Evolutionary conservation across 2,113 vertebrate species (phyloP).

Genomic region (Chrysochloris asiatica): DNA sequence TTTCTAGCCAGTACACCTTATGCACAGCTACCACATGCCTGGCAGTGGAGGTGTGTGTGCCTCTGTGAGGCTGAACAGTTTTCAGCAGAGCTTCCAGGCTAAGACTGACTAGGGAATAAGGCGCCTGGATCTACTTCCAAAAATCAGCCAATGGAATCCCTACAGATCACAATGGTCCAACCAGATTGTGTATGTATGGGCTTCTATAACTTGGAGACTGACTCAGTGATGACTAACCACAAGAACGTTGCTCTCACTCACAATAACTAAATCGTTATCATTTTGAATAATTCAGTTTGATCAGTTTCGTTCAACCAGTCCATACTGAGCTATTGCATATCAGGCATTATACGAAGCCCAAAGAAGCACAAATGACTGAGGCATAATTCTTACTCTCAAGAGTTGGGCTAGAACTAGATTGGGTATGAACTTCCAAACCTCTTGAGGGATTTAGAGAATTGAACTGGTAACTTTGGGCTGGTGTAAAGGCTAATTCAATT

Average conservation of each 20-base stretch:
- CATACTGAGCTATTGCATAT: fast-evolving
- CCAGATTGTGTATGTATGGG: not conserved
- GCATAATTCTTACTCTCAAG: not conserved
- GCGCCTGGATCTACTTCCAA: not conserved
- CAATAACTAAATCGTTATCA: not conserved
- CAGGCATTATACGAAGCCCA: fast-evolving
- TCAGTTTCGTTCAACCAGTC: not conserved
- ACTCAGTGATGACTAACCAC: not conserved
- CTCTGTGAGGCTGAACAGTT: not conserved
- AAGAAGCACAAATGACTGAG: not conserved
- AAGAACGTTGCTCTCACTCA: not conserved
- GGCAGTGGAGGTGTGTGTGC: not conserved
- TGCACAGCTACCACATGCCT: not conserved
- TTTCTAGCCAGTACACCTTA: not conserved
- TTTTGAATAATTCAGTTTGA: not conserved
- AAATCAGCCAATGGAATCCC: not conserved
- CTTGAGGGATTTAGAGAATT: not conserved
- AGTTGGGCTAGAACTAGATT: not conserved
- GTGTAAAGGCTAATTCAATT: not conserved
- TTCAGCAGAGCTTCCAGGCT: not conserved
- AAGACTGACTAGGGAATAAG: not conserved
- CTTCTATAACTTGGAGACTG: not conserved
- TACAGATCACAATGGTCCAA: not conserved
- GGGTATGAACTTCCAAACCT: not conserved
- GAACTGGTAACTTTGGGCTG: not conserved